Evolutionary conservation across 2,113 vertebrate species (phyloP), one percentile per base, ranked within the genome.

Genomic region (Talpa occidentalis): DNA sequence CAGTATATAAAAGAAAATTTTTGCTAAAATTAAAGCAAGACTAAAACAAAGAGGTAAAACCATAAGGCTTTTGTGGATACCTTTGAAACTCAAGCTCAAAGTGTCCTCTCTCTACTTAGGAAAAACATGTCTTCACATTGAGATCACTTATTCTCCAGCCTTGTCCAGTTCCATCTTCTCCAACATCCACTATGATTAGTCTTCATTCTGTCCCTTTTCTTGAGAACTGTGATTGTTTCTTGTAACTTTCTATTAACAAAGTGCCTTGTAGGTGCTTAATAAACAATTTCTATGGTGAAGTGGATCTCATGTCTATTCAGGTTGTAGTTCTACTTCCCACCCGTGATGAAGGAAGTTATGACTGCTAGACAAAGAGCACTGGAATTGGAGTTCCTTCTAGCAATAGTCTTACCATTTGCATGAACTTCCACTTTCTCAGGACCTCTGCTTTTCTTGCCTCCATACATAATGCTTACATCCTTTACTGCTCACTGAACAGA

Each of bases 1-100:
- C 47, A 64, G 19, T 44, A 76, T 70, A 78, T 1, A 83, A 4
- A 90, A n/a, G 14, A 1, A 40, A 42, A 67, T 77, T 76, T 95
- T 79, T 79, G 56, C 77, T 60, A 74, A 94, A 83, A 93, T 66
- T 92, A 87, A 94, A 2, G 26, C 52, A 95, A 93, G 35, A 56
- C 83, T 86, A 59, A 94, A 94, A 74, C 62, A 82, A 91, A 66
- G 22, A 90, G 4, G 10, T 3, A 95, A 89, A 83, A 47, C 22
- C 21, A 32, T 72, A 88, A 52, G 16, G 11, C 7, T 62, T 73
- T 52, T 88, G 60, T 47, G n/a, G 37, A 5, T 2, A 56, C 19
- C 28, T 93, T 90, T 88, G 47, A 91, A 93, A 79, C 42, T 64
- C 47, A 54, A 80, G 19, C 35, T 88, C 40, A 35, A 62, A 60